These are phyloP conservation scores for Listronotus oregonensis DNA, from an alignment of 1,140 invertebrate species.

Conservation along the genomic window DNA sequence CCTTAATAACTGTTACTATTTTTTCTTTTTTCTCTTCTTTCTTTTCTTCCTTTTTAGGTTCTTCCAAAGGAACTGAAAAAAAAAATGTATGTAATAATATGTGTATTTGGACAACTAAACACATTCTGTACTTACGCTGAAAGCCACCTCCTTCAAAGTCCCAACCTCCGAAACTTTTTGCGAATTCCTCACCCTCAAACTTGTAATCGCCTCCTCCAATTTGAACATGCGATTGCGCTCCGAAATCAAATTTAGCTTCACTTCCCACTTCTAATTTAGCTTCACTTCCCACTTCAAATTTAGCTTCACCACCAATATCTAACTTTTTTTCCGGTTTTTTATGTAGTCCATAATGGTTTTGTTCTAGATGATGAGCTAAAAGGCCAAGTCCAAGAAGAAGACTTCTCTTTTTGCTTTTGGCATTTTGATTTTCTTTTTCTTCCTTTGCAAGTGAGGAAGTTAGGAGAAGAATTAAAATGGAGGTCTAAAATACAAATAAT, in stretches of 20 bases:
- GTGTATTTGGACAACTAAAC: background rate
- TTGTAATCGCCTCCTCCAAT: background rate
- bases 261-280: background rate
- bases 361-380: constrained; percentile 13
- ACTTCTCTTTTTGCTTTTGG: constrained; percentile 19
- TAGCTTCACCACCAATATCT: background rate
- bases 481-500: constrained; percentile 8
- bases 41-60: constrained; percentile 51
- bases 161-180: background rate
- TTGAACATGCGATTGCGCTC: background rate
- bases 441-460: constrained; percentile 1
- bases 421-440: constrained; percentile 5
- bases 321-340: background rate
- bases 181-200: background rate
- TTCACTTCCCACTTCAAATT: constrained; percentile 2
- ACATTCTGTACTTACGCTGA: constrained; percentile 8
- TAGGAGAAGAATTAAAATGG: background rate
- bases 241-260: background rate
- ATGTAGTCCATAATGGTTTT: background rate
- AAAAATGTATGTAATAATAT: too few species aligned
- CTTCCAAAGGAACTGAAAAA: constrained; percentile 16
- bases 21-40: constrained; percentile 65
- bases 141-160: background rate
- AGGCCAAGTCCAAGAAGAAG: constrained; percentile 20
- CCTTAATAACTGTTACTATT: constrained; percentile 76